A percentile compares a stretch with the other conserved stretches of the same genome.
Evolutionary conservation across 1,140 invertebrate species (phyloP).

Genomic region (Pachypeltis micranthus): DNA sequence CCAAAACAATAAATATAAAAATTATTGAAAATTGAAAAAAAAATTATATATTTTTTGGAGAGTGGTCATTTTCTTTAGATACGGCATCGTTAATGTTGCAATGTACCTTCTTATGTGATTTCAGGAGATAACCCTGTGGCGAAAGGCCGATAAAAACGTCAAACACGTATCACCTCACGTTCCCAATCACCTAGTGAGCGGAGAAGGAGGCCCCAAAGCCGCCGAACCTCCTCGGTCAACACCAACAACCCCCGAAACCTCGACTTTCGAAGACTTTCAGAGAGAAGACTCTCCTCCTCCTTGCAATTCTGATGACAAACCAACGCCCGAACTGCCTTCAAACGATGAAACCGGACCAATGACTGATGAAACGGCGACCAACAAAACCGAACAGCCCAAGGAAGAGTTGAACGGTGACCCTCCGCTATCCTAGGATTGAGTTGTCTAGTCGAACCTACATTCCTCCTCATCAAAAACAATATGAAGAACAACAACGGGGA

Average conservation of each 20-base stretch:
- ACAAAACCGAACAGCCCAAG: not conserved
- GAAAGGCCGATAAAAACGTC: slow-evolving; percentile 52
- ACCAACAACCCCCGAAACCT: slow-evolving; percentile 11
- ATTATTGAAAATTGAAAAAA: too few species aligned
- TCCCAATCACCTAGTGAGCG: slow-evolving; percentile 44
- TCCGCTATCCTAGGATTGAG: not conserved
- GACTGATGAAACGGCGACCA: not conserved
- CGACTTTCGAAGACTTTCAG: slow-evolving; percentile 25
- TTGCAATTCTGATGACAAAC: not conserved
- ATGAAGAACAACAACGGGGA: too few species aligned
- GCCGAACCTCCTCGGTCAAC: slow-evolving; percentile 24
- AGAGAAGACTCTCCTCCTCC: slow-evolving; percentile 23
- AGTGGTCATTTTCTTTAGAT: too few species aligned
- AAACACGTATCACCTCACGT: slow-evolving; percentile 40
- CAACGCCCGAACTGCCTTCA: not conserved
- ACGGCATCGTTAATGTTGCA: too few species aligned
- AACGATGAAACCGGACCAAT: not conserved
- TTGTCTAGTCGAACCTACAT: not conserved
- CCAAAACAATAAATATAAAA: too few species aligned
- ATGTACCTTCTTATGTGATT: too few species aligned
- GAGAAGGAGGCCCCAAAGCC: slow-evolving; percentile 29
- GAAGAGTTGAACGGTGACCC: not conserved
- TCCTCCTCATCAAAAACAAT: too few species aligned
- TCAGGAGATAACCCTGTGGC: slow-evolving; percentile 87
- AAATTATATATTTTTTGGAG: too few species aligned